phyloP scores from a whole-genome alignment of 2,888 invertebrate species.

The Drosophila ustulata region DNA sequence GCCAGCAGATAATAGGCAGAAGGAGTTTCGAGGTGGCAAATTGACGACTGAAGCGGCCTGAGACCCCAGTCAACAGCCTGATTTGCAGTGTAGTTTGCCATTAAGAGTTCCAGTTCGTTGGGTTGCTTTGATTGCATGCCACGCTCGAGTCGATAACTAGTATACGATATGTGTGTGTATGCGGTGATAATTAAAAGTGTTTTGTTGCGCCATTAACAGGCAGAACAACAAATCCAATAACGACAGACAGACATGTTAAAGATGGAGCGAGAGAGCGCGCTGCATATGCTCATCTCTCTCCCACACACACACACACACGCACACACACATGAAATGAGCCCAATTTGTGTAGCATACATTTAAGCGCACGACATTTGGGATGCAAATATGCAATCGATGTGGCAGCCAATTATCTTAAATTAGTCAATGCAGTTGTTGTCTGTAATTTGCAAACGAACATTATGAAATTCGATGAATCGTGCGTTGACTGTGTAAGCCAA shows the following conservation, averaged over 20 bases:
- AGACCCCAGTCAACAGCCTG: background rate
- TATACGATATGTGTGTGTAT: slow-evolving; percentile 13
- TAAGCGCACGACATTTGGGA: slow-evolving; percentile 32
- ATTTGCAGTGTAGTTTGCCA: slow-evolving; percentile 22
- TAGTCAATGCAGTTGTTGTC: slow-evolving; percentile 9
- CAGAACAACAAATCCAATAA: slow-evolving; percentile 31
- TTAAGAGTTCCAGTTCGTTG: slow-evolving; percentile 60
- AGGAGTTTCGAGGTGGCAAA: slow-evolving; percentile 10
- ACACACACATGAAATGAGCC: background rate
- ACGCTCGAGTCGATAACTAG: slow-evolving; percentile 42
- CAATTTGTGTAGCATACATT: slow-evolving; percentile 70
- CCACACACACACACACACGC: slow-evolving; percentile 18
- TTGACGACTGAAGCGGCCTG: slow-evolving; percentile 14
- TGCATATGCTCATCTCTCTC: background rate
- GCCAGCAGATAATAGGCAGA: slow-evolving; percentile 29
- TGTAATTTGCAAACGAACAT: background rate
- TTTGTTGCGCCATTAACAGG: slow-evolving; percentile 58
- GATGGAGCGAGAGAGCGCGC: background rate
- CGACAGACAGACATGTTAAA: slow-evolving; percentile 1
- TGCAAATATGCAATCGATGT: slow-evolving; percentile 11
- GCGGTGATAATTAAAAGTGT: slow-evolving; percentile 68
- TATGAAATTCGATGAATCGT: background rate
- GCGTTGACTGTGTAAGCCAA: background rate
- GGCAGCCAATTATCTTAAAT: slow-evolving; percentile 22
- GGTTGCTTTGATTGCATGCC: slow-evolving; percentile 56